Conservation (phyloP, 2,797 vertebrate genomes). For the Etheostoma nigrum region DNA sequence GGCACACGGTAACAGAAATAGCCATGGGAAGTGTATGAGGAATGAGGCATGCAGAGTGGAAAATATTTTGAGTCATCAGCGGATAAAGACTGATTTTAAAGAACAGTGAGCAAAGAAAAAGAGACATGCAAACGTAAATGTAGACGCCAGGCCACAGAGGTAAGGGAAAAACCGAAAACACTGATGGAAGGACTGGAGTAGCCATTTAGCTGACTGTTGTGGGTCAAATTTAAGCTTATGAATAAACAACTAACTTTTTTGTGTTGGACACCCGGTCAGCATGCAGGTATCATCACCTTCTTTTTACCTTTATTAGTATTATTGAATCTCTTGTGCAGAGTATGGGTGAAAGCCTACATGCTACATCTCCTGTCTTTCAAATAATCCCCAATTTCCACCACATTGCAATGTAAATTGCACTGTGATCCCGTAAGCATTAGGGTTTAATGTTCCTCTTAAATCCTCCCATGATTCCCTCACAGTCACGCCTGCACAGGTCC, state of each 20-base stretch:
- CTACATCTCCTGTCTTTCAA: slow-evolving; percentile 25
- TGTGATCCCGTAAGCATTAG: slow-evolving; percentile 9
- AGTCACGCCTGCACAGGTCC: slow-evolving; percentile 17
- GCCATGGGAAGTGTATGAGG: slow-evolving; percentile 14
- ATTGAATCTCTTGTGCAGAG: slow-evolving; percentile 21
- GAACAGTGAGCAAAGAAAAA: background rate
- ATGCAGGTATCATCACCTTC: background rate
- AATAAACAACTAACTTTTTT: background rate
- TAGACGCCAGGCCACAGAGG: slow-evolving; percentile 22
- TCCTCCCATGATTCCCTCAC: slow-evolving; percentile 28
- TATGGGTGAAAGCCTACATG: slow-evolving; percentile 13
- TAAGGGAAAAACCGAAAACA: slow-evolving; percentile 6
- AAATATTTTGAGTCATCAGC: slow-evolving; percentile 45
- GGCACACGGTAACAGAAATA: slow-evolving; percentile 18
- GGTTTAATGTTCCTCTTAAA: slow-evolving; percentile 33
- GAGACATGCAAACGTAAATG: slow-evolving; percentile 25
- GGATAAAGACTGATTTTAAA: slow-evolving; percentile 15
- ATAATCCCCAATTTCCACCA: slow-evolving; percentile 41
- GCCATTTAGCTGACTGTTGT: background rate
- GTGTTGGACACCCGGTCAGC: background rate
- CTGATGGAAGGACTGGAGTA: background rate
- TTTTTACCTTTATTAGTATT: slow-evolving; percentile 19
- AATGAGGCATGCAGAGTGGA: slow-evolving; percentile 37
- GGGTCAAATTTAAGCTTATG: background rate
- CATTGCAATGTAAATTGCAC: slow-evolving; percentile 35